Evolutionary conservation across 2,888 invertebrate species (phyloP).

Genomic region (Theretra japonica): DNA sequence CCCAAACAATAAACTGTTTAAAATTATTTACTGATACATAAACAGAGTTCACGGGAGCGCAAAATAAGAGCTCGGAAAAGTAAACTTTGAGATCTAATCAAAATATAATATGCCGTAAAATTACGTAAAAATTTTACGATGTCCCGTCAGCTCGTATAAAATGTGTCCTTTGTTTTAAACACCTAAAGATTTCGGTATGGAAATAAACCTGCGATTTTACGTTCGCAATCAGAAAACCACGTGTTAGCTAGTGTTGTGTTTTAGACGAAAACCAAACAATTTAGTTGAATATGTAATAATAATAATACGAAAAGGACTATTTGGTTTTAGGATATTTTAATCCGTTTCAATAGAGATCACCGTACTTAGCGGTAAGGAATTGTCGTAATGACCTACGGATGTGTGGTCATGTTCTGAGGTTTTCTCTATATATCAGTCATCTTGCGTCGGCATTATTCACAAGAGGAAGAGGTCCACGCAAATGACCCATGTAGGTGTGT

Average conservation of each 20-base stretch:
- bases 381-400: too few relatives aligned
- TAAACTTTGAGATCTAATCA: background rate
- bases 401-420: too few relatives aligned
- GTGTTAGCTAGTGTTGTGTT: conserved; percentile 6
- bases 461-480: too few relatives aligned
- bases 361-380: too few relatives aligned
- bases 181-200: conserved; percentile 3
- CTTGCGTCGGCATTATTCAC: too few relatives aligned
- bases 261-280: background rate
- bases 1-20: too few relatives aligned
- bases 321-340: background rate
- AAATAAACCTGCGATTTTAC: conserved; percentile 20
- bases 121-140: conserved; percentile 16
- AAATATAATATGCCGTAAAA: conserved; percentile 14
- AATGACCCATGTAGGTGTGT: too few relatives aligned
- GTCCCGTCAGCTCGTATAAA: background rate
- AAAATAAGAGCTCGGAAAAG: background rate
- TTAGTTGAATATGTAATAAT: too few relatives aligned
- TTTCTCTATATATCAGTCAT: too few relatives aligned
- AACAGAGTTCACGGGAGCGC: background rate
- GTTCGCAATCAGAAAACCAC: conserved; percentile 2
- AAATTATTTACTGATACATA: too few relatives aligned
- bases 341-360: too few relatives aligned
- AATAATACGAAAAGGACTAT: too few relatives aligned
- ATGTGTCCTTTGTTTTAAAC: conserved; percentile 23